Conservation (phyloP, 2,888 invertebrate species). For the Gymnoscelis rufifasciata region DNA sequence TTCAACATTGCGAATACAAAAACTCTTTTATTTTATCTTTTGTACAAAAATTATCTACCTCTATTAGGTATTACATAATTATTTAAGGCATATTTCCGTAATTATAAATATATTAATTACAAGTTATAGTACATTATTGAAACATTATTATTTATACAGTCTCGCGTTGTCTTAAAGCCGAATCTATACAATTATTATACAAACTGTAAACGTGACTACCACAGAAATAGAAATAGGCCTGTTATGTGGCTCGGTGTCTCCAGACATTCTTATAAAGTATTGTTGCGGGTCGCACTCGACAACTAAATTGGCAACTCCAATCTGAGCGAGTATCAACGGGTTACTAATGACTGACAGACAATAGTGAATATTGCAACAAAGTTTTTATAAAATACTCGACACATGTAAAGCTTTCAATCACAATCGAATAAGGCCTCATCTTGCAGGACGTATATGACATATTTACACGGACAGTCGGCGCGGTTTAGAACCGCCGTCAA, state of each 20-base stretch:
- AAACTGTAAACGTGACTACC: slow-evolving; percentile 43
- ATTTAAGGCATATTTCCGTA: slow-evolving; percentile 67
- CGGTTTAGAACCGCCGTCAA: slow-evolving; percentile 19
- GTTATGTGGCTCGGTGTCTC: slow-evolving; percentile 26
- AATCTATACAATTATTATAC: slow-evolving; percentile 53
- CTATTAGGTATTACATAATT: slow-evolving; percentile 7
- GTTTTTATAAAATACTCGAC: slow-evolving; percentile 7
- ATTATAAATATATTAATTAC: slow-evolving; percentile 72
- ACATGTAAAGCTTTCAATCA: slow-evolving; percentile 18
- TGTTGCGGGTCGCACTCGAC: slow-evolving; percentile 39
- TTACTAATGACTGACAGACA: background rate
- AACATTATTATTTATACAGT: slow-evolving; percentile 62
- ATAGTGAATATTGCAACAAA: slow-evolving; percentile 12
- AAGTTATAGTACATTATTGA: slow-evolving; percentile 58
- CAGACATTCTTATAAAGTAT: slow-evolving; percentile 24
- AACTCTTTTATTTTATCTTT: slow-evolving; percentile 25
- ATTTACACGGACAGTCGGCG: slow-evolving; percentile 33
- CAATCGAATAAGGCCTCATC: slow-evolving; percentile 35
- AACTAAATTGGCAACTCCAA: slow-evolving; percentile 57
- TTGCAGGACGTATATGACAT: slow-evolving; percentile 30
- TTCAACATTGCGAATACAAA: slow-evolving; percentile 34
- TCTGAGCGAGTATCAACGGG: slow-evolving; percentile 45
- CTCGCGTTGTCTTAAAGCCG: slow-evolving; percentile 71
- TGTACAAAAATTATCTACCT: slow-evolving; percentile 49
- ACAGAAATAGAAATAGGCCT: slow-evolving; percentile 33